These are phyloP conservation scores for Eupeodes luniger DNA, from an alignment of 2,888 invertebrate species.

Conservation along the genomic window DNA sequence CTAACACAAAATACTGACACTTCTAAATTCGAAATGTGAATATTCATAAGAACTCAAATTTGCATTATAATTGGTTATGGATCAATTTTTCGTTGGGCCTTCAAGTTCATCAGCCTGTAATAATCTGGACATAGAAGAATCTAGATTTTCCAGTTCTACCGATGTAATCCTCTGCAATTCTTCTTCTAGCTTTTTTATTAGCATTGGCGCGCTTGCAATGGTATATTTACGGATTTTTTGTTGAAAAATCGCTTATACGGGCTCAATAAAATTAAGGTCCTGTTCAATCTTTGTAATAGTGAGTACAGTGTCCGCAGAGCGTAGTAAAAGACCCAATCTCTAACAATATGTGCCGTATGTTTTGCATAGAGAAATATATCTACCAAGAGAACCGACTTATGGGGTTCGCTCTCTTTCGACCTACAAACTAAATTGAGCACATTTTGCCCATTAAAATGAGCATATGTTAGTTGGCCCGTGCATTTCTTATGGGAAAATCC, in stretches of 20 bases:
- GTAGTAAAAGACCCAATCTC: neutral
- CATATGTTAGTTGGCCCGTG: no score
- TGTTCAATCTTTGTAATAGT: conserved; percentile 53
- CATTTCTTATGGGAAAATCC: no score
- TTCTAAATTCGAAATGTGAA: no score
- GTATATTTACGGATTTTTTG: conserved; percentile 32
- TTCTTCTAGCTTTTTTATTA: conserved; percentile 40
- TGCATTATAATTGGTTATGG: no score
- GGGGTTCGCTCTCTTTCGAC: no score
- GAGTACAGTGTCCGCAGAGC: neutral
- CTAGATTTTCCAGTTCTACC: conserved; percentile 38
- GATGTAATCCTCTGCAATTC: conserved; percentile 60
- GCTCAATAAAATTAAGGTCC: conserved; percentile 25
- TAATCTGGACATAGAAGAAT: conserved; percentile 53
- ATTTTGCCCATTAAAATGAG: no score
- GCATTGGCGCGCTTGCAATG: conserved; percentile 36
- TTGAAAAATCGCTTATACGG: conserved; percentile 75
- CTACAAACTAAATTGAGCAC: no score
- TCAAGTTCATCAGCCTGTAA: conserved; percentile 29
- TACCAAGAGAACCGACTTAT: no score
- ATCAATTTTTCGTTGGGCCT: neutral
- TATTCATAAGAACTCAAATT: no score
- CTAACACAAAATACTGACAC: no score
- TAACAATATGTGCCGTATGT: neutral
- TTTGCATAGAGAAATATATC: no score